These are phyloP conservation scores for Scaptomyza pallida DNA, from an alignment of 1,140 invertebrate genomes.

Conservation along the genomic window DNA sequence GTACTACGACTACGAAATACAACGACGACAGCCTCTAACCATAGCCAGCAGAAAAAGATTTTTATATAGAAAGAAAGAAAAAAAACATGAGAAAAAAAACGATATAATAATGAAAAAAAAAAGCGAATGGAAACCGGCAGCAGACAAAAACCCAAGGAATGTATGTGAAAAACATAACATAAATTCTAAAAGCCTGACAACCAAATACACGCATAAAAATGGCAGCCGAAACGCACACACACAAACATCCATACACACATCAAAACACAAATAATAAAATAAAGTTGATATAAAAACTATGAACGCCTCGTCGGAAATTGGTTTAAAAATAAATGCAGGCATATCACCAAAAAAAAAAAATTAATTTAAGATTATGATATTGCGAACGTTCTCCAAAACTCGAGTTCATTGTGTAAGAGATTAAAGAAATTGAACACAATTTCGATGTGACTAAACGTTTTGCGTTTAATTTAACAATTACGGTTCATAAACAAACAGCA, in stretches of 20 bases:
- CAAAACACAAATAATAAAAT: slow-evolving; percentile 43
- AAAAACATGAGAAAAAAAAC: slow-evolving; percentile 19
- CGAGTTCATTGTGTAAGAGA: slow-evolving; percentile 41
- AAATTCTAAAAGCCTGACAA: slow-evolving; percentile 79
- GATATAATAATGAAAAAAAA: slow-evolving; percentile 69
- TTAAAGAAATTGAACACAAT: slow-evolving; percentile 49
- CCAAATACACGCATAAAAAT: slow-evolving; percentile 68
- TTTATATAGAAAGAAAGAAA: slow-evolving; percentile 9
- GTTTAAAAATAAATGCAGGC: slow-evolving; percentile 79
- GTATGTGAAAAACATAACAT: slow-evolving; percentile 81
- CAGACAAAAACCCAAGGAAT: slow-evolving; percentile 73
- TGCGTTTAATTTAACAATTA: slow-evolving; percentile 63
- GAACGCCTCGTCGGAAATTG: slow-evolving; percentile 55
- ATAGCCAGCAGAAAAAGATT: slow-evolving; percentile 27
- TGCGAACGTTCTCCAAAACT: slow-evolving; percentile 13
- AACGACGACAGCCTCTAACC: slow-evolving; percentile 14
- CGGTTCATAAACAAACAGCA: slow-evolving; percentile 28
- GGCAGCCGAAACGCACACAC: slow-evolving; percentile 7
- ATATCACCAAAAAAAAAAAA: too few relatives aligned
- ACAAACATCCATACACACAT: slow-evolving; percentile 3
- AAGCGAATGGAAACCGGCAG: slow-evolving; percentile 60
- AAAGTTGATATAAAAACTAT: slow-evolving; percentile 78
- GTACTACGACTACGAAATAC: slow-evolving; percentile 14
- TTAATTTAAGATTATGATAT: slow-evolving; percentile 72
- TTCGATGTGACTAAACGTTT: slow-evolving; percentile 40